These are phyloP conservation scores for Nomada lathburiana DNA, from an alignment of 2,888 invertebrate genomes.

Conservation along the genomic window DNA sequence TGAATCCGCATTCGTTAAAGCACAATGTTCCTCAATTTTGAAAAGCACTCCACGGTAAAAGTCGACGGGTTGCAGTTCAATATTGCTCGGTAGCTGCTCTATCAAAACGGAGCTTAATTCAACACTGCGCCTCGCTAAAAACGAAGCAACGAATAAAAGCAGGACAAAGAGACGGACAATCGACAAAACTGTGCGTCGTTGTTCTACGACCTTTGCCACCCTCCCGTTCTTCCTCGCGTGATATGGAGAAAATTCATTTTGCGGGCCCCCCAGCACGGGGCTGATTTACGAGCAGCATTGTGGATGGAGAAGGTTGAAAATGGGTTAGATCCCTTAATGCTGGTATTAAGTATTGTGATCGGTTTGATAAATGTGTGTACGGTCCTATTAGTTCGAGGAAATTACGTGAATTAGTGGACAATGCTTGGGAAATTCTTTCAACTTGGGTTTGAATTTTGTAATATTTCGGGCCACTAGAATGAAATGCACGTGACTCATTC, in stretches of 20 bases:
- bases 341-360: no score
- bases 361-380: no score
- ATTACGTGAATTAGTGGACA: no score
- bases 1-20: conserved; percentile 74
- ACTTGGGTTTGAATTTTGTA: no score
- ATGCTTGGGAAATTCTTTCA: no score
- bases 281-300: conserved; percentile 32
- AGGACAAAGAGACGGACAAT: conserved; percentile 37
- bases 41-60: conserved; percentile 66
- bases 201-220: not conserved
- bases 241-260: conserved; percentile 37
- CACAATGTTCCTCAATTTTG: conserved; percentile 73
- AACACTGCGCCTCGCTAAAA: conserved; percentile 24
- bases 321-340: not conserved
- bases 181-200: conserved; percentile 22
- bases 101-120: conserved; percentile 71
- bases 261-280: conserved; percentile 2
- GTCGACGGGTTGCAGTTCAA: conserved; percentile 71
- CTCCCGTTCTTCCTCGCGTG: conserved; percentile 5
- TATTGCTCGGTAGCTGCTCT: conserved; percentile 58
- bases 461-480: no score
- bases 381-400: no score
- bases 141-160: conserved; percentile 3
- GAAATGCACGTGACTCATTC: no score
- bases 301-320: not conserved